Percentiles rank a stretch among this genome's conserved stretches.
Conservation (phyloP, 2,113 vertebrate genomes). For the Mormyrus iriodes region DNA sequence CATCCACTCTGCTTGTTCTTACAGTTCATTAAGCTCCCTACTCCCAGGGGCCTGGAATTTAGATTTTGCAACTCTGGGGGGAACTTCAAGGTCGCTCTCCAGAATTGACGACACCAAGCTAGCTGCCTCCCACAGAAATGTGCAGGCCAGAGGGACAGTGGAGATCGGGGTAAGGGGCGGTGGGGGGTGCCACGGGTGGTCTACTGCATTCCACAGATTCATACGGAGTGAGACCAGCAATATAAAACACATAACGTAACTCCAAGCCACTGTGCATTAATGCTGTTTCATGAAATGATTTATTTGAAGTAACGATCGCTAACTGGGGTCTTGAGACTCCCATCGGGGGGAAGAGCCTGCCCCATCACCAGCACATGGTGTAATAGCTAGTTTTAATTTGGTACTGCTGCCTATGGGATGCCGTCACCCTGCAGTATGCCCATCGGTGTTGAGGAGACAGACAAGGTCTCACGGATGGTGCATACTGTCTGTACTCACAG, state of each 20-base stretch:
- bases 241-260: conserved; percentile 26
- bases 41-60: neutral
- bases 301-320: neutral
- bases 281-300: neutral
- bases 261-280: conserved; percentile 12
- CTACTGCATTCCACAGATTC: conserved; percentile 25
- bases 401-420: neutral
- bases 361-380: neutral
- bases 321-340: neutral
- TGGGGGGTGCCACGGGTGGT: neutral
- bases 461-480: neutral
- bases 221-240: conserved; percentile 1
- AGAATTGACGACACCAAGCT: too few species aligned
- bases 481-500: neutral
- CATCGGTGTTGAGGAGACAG: neutral
- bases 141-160: neutral
- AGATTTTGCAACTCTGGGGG: neutral
- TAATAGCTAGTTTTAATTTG: neutral
- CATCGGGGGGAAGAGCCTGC: neutral
- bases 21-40: neutral
- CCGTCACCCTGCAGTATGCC: neutral
- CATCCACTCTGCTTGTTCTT: neutral
- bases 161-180: neutral
- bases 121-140: neutral
- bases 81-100: neutral